Conservation (phyloP, 1,140 invertebrate genomes). For the Macrobrachium rosenbergii region DNA sequence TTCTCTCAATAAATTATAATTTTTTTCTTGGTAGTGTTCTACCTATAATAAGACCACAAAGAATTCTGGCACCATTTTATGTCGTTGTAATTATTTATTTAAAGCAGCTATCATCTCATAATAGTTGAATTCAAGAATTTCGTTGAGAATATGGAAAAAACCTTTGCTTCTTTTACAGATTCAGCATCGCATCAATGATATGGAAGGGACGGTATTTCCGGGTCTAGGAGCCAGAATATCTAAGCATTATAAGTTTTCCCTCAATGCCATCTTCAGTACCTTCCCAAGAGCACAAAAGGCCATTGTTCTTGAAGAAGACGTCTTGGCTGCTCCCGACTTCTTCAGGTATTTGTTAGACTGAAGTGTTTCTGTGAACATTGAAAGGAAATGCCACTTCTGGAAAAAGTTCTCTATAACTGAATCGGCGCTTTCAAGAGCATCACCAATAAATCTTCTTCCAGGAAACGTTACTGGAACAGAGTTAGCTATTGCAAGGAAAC, state of each 20-base stretch:
- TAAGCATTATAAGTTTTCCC: slow-evolving; percentile 23
- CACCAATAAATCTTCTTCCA: too few relatives aligned
- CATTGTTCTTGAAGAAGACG: slow-evolving; percentile 78
- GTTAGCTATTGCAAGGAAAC: too few relatives aligned
- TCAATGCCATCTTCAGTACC: slow-evolving; percentile 72
- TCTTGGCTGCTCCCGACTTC: slow-evolving; percentile 78
- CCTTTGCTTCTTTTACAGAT: slow-evolving; percentile 10
- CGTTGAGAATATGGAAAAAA: neutral
- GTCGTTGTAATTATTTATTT: neutral
- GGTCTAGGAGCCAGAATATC: slow-evolving; percentile 31
- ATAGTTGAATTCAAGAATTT: neutral
- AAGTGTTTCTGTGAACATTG: neutral
- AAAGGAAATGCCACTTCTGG: too few relatives aligned
- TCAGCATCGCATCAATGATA: neutral
- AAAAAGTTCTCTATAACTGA: too few relatives aligned
- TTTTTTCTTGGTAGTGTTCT: too few relatives aligned
- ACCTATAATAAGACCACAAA: too few relatives aligned
- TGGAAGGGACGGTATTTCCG: neutral
- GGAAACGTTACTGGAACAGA: too few relatives aligned
- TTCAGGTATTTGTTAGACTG: slow-evolving; percentile 67
- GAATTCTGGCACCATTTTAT: neutral
- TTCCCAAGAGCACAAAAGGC: slow-evolving; percentile 75
- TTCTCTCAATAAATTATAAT: too few relatives aligned
- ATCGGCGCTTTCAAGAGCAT: too few relatives aligned
- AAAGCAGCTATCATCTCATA: neutral